phyloP scores from a whole-genome alignment of 37 sponge, comb jelly and placozoan species.

The Eunapius fragilis region DNA sequence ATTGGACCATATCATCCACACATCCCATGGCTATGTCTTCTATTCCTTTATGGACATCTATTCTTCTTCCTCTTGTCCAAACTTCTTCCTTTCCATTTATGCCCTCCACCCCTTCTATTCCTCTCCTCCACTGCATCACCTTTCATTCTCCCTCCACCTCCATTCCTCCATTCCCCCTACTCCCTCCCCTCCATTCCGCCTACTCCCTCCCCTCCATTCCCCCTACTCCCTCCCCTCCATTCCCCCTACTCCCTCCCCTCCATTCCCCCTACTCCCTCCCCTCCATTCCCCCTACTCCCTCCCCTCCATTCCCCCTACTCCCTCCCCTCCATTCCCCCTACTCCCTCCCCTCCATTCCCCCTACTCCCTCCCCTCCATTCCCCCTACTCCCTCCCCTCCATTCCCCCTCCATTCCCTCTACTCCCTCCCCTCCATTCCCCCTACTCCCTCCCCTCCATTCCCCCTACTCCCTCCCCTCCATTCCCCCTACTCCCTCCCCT shows the following conservation, averaged over 20 bases:
- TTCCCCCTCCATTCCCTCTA: background rate
- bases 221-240: background rate
- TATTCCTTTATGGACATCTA: background rate
- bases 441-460: no score
- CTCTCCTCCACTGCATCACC: slow-evolving; percentile 1
- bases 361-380: no score
- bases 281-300: background rate
- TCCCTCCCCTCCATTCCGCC: slow-evolving; percentile 1
- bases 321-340: background rate
- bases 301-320: background rate
- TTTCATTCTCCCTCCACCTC: slow-evolving; percentile 1
- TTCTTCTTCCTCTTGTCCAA: background rate
- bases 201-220: slow-evolving; percentile 14
- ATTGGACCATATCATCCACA: no score
- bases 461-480: no score
- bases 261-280: no score
- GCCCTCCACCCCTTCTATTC: slow-evolving; percentile 1
- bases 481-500: no score
- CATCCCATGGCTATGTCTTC: no score
- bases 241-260: background rate
- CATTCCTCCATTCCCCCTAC: slow-evolving; percentile 3
- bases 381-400: background rate
- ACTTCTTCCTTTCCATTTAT: background rate
- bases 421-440: no score
- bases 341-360: background rate